Conservation (phyloP, 2,888 invertebrate genomes). For the Heliconius charithonia region DNA sequence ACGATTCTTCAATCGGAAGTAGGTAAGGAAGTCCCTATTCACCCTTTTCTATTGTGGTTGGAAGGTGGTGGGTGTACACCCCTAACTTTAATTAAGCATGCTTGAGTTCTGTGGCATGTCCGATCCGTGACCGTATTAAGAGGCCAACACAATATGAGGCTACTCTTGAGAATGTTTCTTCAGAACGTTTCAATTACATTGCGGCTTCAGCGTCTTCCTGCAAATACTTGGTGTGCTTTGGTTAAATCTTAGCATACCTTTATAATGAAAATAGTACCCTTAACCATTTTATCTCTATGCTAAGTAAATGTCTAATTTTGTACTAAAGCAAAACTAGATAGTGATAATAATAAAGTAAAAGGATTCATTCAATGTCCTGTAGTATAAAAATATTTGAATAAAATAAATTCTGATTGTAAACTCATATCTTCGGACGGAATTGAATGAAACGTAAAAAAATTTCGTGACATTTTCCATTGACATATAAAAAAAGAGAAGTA, state of each 20-base stretch:
- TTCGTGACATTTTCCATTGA: too few species aligned
- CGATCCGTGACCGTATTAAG: slow-evolving; percentile 44
- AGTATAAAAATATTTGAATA: too few species aligned
- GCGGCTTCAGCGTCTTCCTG: slow-evolving; percentile 37
- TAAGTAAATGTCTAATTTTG: too few species aligned
- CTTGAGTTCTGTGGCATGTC: slow-evolving; percentile 40
- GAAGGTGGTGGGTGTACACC: slow-evolving; percentile 2
- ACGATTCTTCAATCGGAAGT: background rate
- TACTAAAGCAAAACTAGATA: too few species aligned
- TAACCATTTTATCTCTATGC: background rate
- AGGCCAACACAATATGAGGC: slow-evolving; percentile 37
- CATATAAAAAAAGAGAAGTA: too few species aligned
- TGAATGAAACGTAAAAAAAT: too few species aligned
- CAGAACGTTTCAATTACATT: slow-evolving; percentile 44
- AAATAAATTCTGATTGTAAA: too few species aligned
- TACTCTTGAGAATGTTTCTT: slow-evolving; percentile 44
- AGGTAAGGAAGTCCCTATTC: background rate
- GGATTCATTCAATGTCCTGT: too few species aligned
- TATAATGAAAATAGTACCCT: background rate
- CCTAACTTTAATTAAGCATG: slow-evolving; percentile 41
- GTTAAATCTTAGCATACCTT: slow-evolving; percentile 5
- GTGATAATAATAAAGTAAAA: too few species aligned
- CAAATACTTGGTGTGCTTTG: slow-evolving; percentile 19
- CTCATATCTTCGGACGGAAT: too few species aligned
- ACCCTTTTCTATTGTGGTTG: slow-evolving; percentile 10